Conservation (phyloP, 92 coral and sea anemone genomes). For the Plumapathes pennacea region DNA sequence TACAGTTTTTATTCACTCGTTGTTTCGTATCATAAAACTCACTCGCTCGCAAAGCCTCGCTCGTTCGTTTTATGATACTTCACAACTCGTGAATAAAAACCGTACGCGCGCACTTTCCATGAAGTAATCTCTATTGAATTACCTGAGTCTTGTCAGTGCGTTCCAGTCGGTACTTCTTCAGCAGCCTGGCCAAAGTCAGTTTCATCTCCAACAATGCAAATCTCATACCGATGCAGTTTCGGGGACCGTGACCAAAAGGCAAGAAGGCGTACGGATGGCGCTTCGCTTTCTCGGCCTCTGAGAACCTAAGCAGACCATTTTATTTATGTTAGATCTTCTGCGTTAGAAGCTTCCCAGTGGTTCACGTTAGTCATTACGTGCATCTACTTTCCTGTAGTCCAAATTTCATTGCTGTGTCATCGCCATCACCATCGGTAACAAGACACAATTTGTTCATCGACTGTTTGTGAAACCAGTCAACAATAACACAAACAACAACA, state of each 20-base stretch:
- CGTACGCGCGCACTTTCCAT: no score
- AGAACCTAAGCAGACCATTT: conserved; percentile 8
- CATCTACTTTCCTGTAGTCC: neutral
- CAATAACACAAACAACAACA: no score
- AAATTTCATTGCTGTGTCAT: neutral
- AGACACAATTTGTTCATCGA: no score
- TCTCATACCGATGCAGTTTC: conserved; percentile 29
- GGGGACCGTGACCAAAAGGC: conserved; percentile 30
- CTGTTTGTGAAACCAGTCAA: no score
- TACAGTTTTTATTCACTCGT: no score
- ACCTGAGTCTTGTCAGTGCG: conserved; percentile 30
- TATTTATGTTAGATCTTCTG: neutral
- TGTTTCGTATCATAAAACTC: no score
- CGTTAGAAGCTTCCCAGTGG: conserved; percentile 1
- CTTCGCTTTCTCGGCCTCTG: conserved; percentile 33
- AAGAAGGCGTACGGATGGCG: conserved; percentile 22
- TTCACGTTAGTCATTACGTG: conserved; percentile 1
- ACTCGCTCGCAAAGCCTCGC: no score
- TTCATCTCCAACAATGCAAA: conserved; percentile 36
- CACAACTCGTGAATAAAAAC: no score
- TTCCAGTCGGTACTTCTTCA: conserved; percentile 22
- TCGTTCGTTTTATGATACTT: no score
- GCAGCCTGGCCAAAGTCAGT: conserved; percentile 20
- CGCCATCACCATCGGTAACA: no score
- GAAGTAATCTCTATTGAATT: no score